Percentiles rank a stretch among this genome's conserved stretches.
phyloP scores from a whole-genome alignment of 2,888 invertebrate genomes.

The Taphrorychus bicolor region DNA sequence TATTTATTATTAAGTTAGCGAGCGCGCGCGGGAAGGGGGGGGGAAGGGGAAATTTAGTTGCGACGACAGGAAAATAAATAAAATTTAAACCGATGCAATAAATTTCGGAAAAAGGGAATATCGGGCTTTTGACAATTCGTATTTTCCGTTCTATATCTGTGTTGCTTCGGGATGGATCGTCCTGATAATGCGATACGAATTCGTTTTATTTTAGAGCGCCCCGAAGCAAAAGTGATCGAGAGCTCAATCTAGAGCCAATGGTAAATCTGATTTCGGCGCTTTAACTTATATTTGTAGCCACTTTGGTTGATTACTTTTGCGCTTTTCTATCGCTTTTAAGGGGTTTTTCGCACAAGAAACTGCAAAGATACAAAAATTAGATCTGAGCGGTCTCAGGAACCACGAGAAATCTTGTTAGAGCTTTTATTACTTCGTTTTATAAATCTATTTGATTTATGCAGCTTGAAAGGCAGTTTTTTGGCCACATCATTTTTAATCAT shows the following conservation, averaged over 20 bases:
- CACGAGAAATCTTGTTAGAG: too few species aligned
- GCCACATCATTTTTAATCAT: too few species aligned
- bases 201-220: constrained; percentile 21
- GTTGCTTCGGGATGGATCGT: constrained; percentile 23
- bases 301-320: constrained; percentile 4
- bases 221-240: constrained; percentile 27
- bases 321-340: not conserved
- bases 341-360: too few species aligned
- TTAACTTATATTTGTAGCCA: constrained; percentile 6
- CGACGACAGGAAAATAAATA: constrained; percentile 30
- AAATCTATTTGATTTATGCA: too few species aligned
- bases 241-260: constrained; percentile 14
- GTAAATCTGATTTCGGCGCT: constrained; percentile 6
- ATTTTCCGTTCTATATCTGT: constrained; percentile 29
- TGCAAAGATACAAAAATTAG: too few species aligned
- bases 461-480: too few species aligned
- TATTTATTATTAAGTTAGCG: constrained; percentile 21
- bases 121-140: constrained; percentile 33
- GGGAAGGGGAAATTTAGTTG: constrained; percentile 29
- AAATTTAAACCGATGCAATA: constrained; percentile 37
- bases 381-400: too few species aligned
- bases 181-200: constrained; percentile 27
- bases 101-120: constrained; percentile 26
- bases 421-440: too few species aligned
- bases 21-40: not conserved